A percentile compares a stretch with the other conserved stretches of the same genome.
Evolutionary conservation across 2,797 vertebrate genomes (phyloP).

Genomic region (Anguilla obscura): DNA sequence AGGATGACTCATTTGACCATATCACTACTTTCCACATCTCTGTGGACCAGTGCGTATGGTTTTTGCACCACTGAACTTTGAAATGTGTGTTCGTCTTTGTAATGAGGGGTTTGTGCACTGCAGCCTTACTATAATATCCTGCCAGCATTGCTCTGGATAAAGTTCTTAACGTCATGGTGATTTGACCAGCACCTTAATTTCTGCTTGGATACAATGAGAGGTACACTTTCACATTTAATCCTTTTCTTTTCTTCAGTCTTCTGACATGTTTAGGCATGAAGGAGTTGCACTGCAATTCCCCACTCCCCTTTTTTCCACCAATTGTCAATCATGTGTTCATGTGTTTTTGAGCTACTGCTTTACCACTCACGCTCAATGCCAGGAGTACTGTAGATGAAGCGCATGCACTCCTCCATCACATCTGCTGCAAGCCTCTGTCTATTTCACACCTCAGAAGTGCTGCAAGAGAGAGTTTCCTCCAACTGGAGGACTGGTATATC

Average conservation of each 20-base stretch:
- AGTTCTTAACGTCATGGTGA: not conserved
- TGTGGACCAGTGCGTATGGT: too few relatives aligned
- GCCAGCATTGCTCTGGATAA: not conserved
- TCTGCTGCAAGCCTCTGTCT: not conserved
- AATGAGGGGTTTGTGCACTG: too few relatives aligned
- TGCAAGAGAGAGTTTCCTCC: not conserved
- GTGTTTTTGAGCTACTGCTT: not conserved
- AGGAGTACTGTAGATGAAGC: not conserved
- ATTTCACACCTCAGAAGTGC: not conserved
- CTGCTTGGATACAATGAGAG: not conserved
- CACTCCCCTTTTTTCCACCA: not conserved
- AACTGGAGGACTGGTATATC: not conserved
- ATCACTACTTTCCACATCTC: too few relatives aligned
- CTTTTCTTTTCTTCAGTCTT: not conserved
- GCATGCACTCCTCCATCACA: not conserved
- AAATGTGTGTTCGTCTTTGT: not conserved
- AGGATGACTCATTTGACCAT: too few relatives aligned
- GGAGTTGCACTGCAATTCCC: not conserved
- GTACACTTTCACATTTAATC: not conserved
- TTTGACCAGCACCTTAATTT: not conserved
- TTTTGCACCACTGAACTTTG: not conserved
- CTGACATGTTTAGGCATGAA: not conserved
- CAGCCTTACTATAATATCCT: not conserved
- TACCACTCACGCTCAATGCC: not conserved
- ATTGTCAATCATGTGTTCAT: not conserved